Evolutionary conservation across 2,797 vertebrate species (phyloP).

Genomic region (Phoeniculus purpureus): DNA sequence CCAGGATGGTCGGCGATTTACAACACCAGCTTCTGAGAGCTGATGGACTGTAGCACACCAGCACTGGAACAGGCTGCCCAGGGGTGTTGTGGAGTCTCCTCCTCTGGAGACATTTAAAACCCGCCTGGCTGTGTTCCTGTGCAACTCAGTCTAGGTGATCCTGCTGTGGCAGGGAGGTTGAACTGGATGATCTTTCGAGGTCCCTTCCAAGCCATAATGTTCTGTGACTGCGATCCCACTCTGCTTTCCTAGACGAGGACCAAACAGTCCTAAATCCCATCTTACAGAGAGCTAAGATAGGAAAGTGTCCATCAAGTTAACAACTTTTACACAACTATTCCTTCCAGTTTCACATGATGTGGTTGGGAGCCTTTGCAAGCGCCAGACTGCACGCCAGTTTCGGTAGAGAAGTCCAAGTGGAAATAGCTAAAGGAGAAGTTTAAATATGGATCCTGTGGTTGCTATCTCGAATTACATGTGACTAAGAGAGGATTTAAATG

Average conservation of each 20-base stretch:
- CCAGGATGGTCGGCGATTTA: neutral
- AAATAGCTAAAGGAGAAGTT: conserved; percentile 32
- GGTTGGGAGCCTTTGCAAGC: neutral
- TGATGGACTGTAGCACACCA: rapidly evolving
- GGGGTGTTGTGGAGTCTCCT: too few species aligned
- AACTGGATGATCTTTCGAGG: too few species aligned
- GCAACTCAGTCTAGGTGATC: too few species aligned
- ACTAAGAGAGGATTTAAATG: conserved; percentile 2
- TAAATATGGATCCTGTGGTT: conserved; percentile 34
- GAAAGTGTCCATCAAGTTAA: neutral
- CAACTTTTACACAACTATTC: neutral
- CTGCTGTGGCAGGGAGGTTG: too few species aligned
- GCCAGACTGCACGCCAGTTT: neutral
- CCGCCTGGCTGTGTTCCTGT: too few species aligned
- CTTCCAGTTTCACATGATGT: neutral
- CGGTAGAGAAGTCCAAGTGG: neutral
- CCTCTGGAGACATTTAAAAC: too few species aligned
- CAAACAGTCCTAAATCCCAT: neutral
- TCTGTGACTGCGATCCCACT: neutral
- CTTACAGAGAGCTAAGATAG: neutral
- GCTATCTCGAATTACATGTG: neutral
- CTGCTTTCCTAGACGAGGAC: rapidly evolving
- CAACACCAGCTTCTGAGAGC: neutral
- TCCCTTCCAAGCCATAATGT: too few species aligned
- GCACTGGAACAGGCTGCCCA: too few species aligned